A percentile compares a stretch with the other conserved stretches of the same genome.
Evolutionary conservation across 2,888 invertebrate genomes (phyloP).

Genomic region (Melinaea menophilus): DNA sequence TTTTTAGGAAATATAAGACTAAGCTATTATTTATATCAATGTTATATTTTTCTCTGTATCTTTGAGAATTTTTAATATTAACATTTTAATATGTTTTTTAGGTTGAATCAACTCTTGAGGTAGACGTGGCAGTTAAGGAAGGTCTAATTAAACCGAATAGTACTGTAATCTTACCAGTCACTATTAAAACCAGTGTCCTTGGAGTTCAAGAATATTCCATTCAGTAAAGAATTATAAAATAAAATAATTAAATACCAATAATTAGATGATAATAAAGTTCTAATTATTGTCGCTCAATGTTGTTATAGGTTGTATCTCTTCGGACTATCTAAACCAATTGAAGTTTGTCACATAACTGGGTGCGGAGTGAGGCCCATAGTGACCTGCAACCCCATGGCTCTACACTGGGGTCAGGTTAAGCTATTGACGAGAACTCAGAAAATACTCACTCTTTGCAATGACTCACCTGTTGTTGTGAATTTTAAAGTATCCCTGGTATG

Average conservation of each 20-base stretch:
- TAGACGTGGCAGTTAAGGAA: constrained; percentile 53
- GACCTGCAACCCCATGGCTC: constrained; percentile 75
- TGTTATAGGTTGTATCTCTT: constrained; percentile 54
- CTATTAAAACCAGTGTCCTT: constrained; percentile 61
- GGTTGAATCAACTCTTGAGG: constrained; percentile 48
- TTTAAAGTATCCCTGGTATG: constrained; percentile 74
- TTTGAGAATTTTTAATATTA: no score
- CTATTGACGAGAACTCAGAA: constrained; percentile 74
- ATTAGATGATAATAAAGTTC: neutral
- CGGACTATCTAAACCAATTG: constrained; percentile 59
- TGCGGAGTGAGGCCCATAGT: constrained; percentile 83
- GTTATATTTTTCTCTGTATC: no score
- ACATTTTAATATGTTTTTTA: constrained; percentile 20
- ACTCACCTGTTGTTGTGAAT: constrained; percentile 82
- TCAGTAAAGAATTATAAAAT: constrained; percentile 42
- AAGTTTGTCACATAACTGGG: constrained; percentile 72
- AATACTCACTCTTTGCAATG: constrained; percentile 79
- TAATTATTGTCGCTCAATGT: neutral
- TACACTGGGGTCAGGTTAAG: constrained; percentile 81
- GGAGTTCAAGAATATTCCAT: constrained; percentile 65
- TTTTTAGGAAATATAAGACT: neutral
- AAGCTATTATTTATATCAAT: no score
- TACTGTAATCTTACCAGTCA: constrained; percentile 59
- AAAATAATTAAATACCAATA: neutral
- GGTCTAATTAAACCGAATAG: constrained; percentile 67